Percentiles rank a stretch among this genome's conserved stretches.
Evolutionary conservation across 1,140 invertebrate species (phyloP).

Genomic region (Theocolax elegans): DNA sequence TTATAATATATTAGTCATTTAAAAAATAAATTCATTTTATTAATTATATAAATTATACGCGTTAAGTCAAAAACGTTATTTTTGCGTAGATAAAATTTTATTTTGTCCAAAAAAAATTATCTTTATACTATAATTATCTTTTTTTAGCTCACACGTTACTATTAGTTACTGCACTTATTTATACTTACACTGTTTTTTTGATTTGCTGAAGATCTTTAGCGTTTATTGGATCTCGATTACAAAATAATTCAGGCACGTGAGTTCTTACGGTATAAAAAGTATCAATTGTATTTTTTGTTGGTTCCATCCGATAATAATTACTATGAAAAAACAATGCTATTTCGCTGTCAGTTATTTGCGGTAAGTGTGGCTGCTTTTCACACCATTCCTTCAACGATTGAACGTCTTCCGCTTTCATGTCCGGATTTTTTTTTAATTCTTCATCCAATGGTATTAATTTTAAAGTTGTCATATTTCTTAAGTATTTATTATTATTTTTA

Average conservation of each 20-base stretch:
- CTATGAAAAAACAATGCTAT: slow-evolving; percentile 73
- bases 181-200: no score
- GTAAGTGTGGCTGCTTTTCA: slow-evolving; percentile 73
- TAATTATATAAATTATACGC: no score
- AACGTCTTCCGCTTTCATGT: slow-evolving; percentile 71
- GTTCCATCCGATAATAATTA: slow-evolving; percentile 72
- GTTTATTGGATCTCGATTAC: slow-evolving; percentile 68
- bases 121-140: no score
- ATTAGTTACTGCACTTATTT: no score
- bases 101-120: no score
- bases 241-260: slow-evolving; percentile 72
- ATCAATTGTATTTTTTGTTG: slow-evolving; percentile 74
- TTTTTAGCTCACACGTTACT: no score
- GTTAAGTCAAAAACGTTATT: no score
- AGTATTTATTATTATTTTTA: no score
- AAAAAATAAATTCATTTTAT: no score
- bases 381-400: slow-evolving; percentile 72
- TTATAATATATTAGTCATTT: no score
- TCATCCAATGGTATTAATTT: slow-evolving; percentile 57
- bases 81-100: no score
- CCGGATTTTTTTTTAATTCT: slow-evolving; percentile 70
- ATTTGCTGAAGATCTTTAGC: slow-evolving; percentile 62
- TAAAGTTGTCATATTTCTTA: no score
- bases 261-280: slow-evolving; percentile 74
- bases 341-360: slow-evolving; percentile 70